A percentile compares a stretch with the other conserved stretches of the same genome.
These are phyloP conservation scores for Clostera curtula DNA, from an alignment of 2,888 invertebrate genomes.

Conservation along the genomic window DNA sequence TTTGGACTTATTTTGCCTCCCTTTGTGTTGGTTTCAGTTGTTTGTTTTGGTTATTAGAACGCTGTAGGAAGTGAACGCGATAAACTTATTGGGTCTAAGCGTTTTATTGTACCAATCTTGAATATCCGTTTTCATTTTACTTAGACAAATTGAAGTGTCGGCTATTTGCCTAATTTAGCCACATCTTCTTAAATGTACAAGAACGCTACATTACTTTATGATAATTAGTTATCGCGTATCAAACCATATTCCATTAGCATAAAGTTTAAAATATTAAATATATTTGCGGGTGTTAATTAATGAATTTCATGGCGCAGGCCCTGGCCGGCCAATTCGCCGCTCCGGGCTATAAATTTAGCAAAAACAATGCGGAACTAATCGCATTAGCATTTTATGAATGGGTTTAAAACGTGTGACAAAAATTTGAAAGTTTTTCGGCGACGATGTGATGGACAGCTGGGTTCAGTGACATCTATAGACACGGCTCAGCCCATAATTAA, in stretches of 20 bases:
- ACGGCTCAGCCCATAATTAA: slow-evolving; percentile 12
- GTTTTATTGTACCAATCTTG: slow-evolving; percentile 71
- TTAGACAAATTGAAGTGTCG: slow-evolving; percentile 26
- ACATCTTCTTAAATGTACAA: slow-evolving; percentile 31
- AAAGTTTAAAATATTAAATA: slow-evolving; percentile 36
- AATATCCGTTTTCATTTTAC: slow-evolving; percentile 58
- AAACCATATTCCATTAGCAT: slow-evolving; percentile 25
- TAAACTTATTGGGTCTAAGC: slow-evolving; percentile 69
- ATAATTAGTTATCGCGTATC: slow-evolving; percentile 18
- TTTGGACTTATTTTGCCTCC: slow-evolving; percentile 66
- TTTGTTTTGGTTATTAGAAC: slow-evolving; percentile 72
- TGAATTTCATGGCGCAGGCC: slow-evolving; percentile 37
- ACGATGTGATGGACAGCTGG: slow-evolving; percentile 17
- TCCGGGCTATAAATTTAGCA: slow-evolving; percentile 50
- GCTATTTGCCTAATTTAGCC: slow-evolving; percentile 35
- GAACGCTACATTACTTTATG: slow-evolving; percentile 15
- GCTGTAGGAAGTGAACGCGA: slow-evolving; percentile 69
- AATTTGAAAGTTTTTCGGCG: slow-evolving; percentile 52
- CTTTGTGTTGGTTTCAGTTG: slow-evolving; percentile 64
- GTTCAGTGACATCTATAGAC: slow-evolving; percentile 26
- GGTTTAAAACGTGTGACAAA: slow-evolving; percentile 42
- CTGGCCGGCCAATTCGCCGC: slow-evolving; percentile 36
- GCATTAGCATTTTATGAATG: slow-evolving; percentile 64
- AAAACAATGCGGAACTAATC: slow-evolving; percentile 54
- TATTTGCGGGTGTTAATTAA: slow-evolving; percentile 56